Evolutionary conservation across 2,113 vertebrate species (phyloP).

Genomic region (Limnothrissa miodon): DNA sequence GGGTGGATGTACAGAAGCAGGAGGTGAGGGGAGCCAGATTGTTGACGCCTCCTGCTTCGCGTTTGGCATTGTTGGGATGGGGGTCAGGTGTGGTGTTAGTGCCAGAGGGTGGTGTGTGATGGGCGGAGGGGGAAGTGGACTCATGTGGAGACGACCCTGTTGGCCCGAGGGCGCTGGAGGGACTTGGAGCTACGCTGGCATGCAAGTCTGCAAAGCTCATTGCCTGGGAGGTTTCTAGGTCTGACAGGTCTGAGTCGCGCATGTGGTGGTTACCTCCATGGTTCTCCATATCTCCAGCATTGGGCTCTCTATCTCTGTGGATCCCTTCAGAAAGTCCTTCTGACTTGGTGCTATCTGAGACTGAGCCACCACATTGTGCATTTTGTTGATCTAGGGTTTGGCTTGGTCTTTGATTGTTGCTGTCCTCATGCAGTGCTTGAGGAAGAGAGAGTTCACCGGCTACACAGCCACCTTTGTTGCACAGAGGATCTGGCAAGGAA

Average conservation of each 20-base stretch:
- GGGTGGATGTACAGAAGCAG: constrained; percentile 39
- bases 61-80: constrained; percentile 55
- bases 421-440: background rate
- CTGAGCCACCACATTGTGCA: background rate
- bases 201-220: constrained; percentile 69
- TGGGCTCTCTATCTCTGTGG: constrained; percentile 14
- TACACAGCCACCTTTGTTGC: constrained; percentile 6
- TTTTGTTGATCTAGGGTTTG: background rate
- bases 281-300: constrained; percentile 23
- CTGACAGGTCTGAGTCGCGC: constrained; percentile 27
- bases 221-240: background rate
- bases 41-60: constrained; percentile 57
- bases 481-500: background rate
- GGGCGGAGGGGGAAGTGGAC: constrained; percentile 66
- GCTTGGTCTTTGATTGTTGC: background rate
- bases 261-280: background rate
- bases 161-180: constrained; percentile 22
- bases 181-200: constrained; percentile 62
- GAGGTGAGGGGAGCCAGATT: constrained; percentile 66
- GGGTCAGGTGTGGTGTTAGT: constrained; percentile 44
- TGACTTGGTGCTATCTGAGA: background rate
- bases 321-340: background rate
- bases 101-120: constrained; percentile 51
- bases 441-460: background rate
- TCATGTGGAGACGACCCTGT: constrained; percentile 63